Percentiles rank a stretch among this genome's conserved stretches.
phyloP scores from a whole-genome alignment of 2,888 invertebrate species.

The Bugula neritina region DNA sequence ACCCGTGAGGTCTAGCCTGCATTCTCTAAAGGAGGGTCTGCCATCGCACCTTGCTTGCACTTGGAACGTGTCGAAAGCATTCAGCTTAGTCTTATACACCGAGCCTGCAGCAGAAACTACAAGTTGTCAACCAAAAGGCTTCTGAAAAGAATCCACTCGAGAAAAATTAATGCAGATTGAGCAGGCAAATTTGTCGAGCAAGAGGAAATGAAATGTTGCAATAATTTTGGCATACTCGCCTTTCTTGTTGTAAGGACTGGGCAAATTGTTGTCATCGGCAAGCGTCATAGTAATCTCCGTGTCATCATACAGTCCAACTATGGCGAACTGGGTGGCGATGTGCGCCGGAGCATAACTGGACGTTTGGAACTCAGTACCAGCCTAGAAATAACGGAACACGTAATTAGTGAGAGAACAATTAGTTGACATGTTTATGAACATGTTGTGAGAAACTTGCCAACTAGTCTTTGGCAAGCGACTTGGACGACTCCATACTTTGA shows the following conservation, averaged over 20 bases:
- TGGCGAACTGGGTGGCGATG: slow-evolving; percentile 13
- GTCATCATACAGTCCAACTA: slow-evolving; percentile 16
- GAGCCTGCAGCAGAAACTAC: not conserved
- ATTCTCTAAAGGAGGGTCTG: not conserved
- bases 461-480: no score
- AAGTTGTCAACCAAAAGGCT: no score
- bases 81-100: slow-evolving; percentile 12
- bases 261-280: slow-evolving; percentile 23
- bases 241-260: slow-evolving; percentile 9
- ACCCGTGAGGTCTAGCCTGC: slow-evolving; percentile 4
- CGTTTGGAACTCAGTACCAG: slow-evolving; percentile 21
- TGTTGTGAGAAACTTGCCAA: no score
- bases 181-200: no score
- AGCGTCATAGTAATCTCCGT: slow-evolving; percentile 12
- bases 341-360: slow-evolving; percentile 23
- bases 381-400: not conserved
- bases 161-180: no score
- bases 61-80: slow-evolving; percentile 20
- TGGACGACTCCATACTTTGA: no score
- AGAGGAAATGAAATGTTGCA: no score
- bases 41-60: slow-evolving; percentile 13
- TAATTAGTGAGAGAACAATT: no score
- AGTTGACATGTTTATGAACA: no score
- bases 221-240: no score
- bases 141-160: no score